These are phyloP conservation scores for Rhabdophis nuchalis DNA, from an alignment of 2,797 vertebrate genomes.

Conservation along the genomic window DNA sequence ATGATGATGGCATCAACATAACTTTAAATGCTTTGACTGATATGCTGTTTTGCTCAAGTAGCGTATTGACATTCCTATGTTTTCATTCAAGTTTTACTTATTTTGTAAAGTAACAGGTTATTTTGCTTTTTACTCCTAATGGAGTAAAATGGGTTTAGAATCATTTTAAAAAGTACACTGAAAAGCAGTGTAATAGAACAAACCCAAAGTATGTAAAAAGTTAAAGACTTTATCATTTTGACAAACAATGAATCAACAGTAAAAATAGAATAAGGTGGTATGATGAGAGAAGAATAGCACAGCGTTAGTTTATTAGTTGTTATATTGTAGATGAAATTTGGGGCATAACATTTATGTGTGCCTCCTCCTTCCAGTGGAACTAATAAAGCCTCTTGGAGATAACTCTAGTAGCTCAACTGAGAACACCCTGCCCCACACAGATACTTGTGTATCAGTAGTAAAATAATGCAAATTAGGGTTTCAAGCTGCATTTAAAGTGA, in stretches of 20 bases:
- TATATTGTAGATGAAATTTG: background rate
- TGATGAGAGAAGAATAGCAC: background rate
- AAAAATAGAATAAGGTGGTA: background rate
- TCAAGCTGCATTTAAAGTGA: background rate
- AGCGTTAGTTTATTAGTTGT: background rate
- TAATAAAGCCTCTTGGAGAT: background rate
- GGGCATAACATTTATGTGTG: background rate
- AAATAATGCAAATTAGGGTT: background rate
- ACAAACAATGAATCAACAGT: background rate
- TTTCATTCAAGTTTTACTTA: background rate
- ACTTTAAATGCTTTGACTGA: background rate
- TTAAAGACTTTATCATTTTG: background rate
- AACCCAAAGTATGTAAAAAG: background rate
- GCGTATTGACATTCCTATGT: background rate
- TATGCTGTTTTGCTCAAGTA: background rate
- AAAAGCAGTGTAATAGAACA: background rate
- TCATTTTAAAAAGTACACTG: background rate
- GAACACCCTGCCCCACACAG: background rate
- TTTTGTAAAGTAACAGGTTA: background rate
- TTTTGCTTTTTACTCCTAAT: background rate
- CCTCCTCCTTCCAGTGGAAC: background rate
- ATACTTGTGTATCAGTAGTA: background rate
- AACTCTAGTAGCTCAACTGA: background rate
- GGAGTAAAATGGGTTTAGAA: background rate
- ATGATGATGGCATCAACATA: background rate